Conservation (phyloP, 2,888 invertebrate genomes). For the Brenthis daphne region DNA sequence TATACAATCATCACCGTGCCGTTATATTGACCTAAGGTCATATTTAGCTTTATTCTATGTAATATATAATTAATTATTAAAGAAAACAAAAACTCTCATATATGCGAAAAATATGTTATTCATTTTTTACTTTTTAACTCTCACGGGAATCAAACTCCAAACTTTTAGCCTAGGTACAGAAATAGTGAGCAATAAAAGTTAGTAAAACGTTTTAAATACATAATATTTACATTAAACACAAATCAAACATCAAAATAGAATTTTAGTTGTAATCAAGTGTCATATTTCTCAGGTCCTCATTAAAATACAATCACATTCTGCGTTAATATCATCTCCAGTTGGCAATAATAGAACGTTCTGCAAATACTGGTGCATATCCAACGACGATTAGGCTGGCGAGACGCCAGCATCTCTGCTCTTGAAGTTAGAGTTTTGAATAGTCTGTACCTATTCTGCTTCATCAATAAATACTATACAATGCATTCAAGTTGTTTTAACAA, state of each 20-base stretch:
- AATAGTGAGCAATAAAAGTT: too few relatives aligned
- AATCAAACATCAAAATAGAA: not conserved
- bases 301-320: slow-evolving; percentile 31
- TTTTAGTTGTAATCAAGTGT: not conserved
- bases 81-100: too few relatives aligned
- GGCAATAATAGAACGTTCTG: slow-evolving; percentile 56
- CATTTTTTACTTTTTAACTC: too few relatives aligned
- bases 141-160: too few relatives aligned
- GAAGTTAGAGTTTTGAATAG: slow-evolving; percentile 36
- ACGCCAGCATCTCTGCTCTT: slow-evolving; percentile 46
- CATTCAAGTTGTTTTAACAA: not conserved
- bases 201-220: too few relatives aligned
- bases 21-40: too few relatives aligned
- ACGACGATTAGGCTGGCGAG: slow-evolving; percentile 59
- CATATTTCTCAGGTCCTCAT: slow-evolving; percentile 26
- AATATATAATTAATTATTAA: too few relatives aligned
- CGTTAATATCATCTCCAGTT: slow-evolving; percentile 49
- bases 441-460: slow-evolving; percentile 12
- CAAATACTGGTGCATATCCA: slow-evolving; percentile 61
- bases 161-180: too few relatives aligned
- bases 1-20: too few relatives aligned
- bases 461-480: slow-evolving; percentile 14
- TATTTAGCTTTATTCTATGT: too few relatives aligned
- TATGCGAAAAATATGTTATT: too few relatives aligned
- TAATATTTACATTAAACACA: too few relatives aligned